Evolutionary conservation across 1,140 invertebrate species (phyloP).

Genomic region (Formica exsecta): DNA sequence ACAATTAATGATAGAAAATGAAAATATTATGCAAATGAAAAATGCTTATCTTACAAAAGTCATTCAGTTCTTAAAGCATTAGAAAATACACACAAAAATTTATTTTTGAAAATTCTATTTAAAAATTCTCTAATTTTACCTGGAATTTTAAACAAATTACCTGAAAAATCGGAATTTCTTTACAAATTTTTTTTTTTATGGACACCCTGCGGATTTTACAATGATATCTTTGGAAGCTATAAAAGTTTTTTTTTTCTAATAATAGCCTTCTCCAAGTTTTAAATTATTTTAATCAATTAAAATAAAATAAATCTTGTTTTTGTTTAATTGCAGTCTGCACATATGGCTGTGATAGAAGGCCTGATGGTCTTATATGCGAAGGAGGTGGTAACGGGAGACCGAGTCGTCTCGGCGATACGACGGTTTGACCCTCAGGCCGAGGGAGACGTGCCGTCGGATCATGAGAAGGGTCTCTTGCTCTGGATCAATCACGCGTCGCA

Average conservation of each 20-base stretch:
- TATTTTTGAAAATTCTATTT: no score
- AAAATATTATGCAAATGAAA: no score
- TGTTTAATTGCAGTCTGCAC: slow-evolving; percentile 91
- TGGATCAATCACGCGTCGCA: slow-evolving; percentile 96
- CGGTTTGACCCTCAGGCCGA: slow-evolving; percentile 88
- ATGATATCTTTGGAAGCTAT: neutral
- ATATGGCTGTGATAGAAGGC: slow-evolving; percentile 98
- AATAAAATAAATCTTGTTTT: neutral
- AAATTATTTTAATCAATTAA: slow-evolving; percentile 3
- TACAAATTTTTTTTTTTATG: no score
- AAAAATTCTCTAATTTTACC: no score
- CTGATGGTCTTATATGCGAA: slow-evolving; percentile 98
- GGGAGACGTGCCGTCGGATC: slow-evolving; percentile 88
- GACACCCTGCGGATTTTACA: no score
- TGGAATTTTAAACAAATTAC: no score
- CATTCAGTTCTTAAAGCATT: no score
- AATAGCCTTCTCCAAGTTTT: neutral
- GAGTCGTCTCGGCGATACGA: slow-evolving; percentile 94
- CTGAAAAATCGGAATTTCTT: no score
- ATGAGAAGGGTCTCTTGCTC: slow-evolving; percentile 95
- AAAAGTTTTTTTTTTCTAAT: neutral
- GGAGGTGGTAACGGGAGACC: slow-evolving; percentile 96
- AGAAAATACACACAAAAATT: no score
- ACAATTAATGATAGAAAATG: no score
- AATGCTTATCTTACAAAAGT: no score